Evolutionary conservation across 2,797 vertebrate genomes (phyloP).

Genomic region (Sebastes matsubarae): DNA sequence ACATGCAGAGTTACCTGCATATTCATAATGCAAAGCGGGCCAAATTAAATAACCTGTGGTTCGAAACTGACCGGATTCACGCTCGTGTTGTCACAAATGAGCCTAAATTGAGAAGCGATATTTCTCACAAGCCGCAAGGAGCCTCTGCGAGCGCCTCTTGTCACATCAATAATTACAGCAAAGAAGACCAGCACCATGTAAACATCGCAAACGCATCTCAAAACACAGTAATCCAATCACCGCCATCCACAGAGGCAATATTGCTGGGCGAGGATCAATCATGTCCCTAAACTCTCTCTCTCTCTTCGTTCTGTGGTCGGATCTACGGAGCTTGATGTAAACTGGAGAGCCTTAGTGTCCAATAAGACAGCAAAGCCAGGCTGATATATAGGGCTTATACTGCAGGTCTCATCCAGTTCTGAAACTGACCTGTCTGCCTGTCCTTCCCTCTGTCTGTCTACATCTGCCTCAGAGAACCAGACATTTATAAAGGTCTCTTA

Average conservation of each 20-base stretch:
- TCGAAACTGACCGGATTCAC: constrained; percentile 19
- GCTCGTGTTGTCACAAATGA: constrained; percentile 21
- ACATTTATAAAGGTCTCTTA: constrained; percentile 74
- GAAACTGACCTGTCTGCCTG: constrained; percentile 56
- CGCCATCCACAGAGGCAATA: constrained; percentile 44
- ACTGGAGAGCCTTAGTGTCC: constrained; percentile 63
- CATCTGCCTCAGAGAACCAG: constrained; percentile 45
- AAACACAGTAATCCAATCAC: constrained; percentile 63
- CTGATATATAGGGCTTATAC: constrained; percentile 72
- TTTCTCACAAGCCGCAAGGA: constrained; percentile 3
- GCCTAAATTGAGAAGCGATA: constrained; percentile 3
- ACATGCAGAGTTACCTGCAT: constrained; percentile 20
- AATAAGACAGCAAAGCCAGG: constrained; percentile 75
- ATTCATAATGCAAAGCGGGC: constrained; percentile 16
- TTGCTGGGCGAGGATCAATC: constrained; percentile 49
- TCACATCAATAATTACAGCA: constrained; percentile 44
- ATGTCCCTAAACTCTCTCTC: constrained; percentile 38
- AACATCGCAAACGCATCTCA: constrained; percentile 42
- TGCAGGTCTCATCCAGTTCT: constrained; percentile 62
- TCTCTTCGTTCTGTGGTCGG: constrained; percentile 20
- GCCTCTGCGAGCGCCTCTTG: not conserved
- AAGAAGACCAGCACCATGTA: constrained; percentile 22
- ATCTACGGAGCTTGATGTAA: constrained; percentile 48
- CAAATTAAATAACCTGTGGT: constrained; percentile 19
- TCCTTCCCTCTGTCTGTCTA: constrained; percentile 25